Evolutionary conservation across 2,797 vertebrate species (phyloP), one percentile per base, ranked within the genome.

Genomic region (Falco cherrug): DNA sequence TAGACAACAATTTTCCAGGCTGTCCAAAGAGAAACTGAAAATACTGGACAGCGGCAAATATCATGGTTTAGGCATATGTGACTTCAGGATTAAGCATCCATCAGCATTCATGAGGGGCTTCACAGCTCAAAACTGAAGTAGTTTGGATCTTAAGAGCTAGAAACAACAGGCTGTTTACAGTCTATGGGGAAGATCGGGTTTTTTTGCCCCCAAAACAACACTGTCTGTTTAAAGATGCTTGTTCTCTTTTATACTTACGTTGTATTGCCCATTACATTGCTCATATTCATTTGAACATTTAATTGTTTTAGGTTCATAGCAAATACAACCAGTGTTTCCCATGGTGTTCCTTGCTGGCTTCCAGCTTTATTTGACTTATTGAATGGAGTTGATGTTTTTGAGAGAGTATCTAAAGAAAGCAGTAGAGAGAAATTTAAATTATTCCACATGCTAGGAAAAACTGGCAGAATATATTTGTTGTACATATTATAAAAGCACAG

Each of bases 281-380:
- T 99, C 99, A 99, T 99, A 95, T 99, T 99, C 99, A 99, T 99
- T 96, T 99, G 99, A 61, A 99, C 99, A 4, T 99, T 99, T 91
- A 99, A 98, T 91, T 99, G 99, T 82, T 99, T 99, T 68, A 99
- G 89, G 98, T 99, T 99, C 98, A 99, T 99, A 92, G 99, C 99
- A 81, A 99, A 99, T 59, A 99, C 99, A 64, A 99, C 99, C 93
- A 99, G 97, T 0, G 99, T 99, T 97, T 99, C 99, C 99, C 99
- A 99, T 0, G 99, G 99, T 0, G 99, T 98, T 59, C 99, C 99
- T 98, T 99, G 99, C 85, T 99, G 99, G 93, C 99, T 98, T 15
- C 99, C 98, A 69, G 98, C 98, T 98, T 99, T 99, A 70, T 98
- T 99, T 22, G 99, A 99, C 86, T 99, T 99, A 84, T 97, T 98